Evolutionary conservation across 2,888 invertebrate genomes (phyloP).

Genomic region (Lepidochrysops patricia): DNA sequence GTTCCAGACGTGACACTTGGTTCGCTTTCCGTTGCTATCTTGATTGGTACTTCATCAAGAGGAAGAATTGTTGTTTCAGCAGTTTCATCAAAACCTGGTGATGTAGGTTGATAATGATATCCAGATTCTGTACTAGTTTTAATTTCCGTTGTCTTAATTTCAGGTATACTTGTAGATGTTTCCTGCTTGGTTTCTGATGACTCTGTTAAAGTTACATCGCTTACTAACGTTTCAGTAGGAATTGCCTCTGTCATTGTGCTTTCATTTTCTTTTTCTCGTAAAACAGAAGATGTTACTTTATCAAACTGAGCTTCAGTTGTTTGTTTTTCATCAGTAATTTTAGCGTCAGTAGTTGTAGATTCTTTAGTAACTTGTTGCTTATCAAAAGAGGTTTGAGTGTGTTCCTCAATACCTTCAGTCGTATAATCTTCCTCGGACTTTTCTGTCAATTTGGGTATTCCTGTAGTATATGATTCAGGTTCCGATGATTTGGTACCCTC

Average conservation of each 20-base stretch:
- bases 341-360: slow-evolving; percentile 7
- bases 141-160: not conserved
- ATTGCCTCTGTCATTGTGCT: not conserved
- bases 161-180: not conserved
- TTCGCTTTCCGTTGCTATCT: not conserved
- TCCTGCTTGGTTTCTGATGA: not conserved
- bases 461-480: not conserved
- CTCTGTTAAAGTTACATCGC: not conserved
- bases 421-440: not conserved
- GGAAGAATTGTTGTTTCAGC: not conserved
- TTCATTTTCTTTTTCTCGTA: not conserved
- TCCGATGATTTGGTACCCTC: slow-evolving; percentile 8
- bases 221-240: not conserved
- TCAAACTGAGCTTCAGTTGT: not conserved
- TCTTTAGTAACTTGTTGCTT: not conserved
- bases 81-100: not conserved
- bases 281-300: not conserved
- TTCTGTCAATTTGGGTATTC: not conserved
- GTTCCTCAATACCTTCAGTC: not conserved
- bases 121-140: not conserved
- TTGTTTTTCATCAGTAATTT: slow-evolving; percentile 13
- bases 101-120: not conserved
- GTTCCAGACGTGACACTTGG: not conserved
- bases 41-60: not conserved
- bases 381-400: not conserved